Base-by-base conservation (phyloP, 1,140 invertebrate genomes). In the Drosophila quadrilineata region DNA sequence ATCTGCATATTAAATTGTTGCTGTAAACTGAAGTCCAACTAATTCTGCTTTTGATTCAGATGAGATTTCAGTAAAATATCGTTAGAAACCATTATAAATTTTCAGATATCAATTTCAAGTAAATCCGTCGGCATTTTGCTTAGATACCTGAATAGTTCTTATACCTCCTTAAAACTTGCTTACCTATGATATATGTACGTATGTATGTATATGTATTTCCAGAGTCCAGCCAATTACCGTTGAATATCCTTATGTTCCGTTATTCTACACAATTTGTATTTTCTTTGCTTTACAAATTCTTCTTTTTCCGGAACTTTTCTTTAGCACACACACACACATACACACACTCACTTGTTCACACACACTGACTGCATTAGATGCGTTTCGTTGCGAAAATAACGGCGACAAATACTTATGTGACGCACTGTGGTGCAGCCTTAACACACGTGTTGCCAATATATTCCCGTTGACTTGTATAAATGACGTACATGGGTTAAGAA, bases 371-470 rank as follows among this genome's bases (percentile, higher is more conserved):
- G 24, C 22, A 16, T 8, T 53, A 9, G 43, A 9, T 21, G 14
- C 21, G 12, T 26, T 8, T 58, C 35, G 45, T 33, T 54, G 24
- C 57, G 48, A 67, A 67, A 67, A 67, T 67, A 65, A 31, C 62
- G 31, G 49, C 58, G 28, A 28, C 6, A 65, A 53, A 75, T 80
- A 53, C 58, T 76, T 73, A 70, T 63, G n/a, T n/a, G n/a, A 82
- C 77, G 76, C 76, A 84, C 77, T 84, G 73, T 84, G n/a, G n/a
- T n/a, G n/a, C 62, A 38, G 58, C 50, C 54, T 48, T 28, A 84
- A 82, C 77, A n/a, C n/a, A 82, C 77, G 77, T 82, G 77, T 84
- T 82, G 76, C 76, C 12, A 57, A 62, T 60, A 49, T 77, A 48
- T 56, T 62, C 46, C 21, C 52, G 52, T 63, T 62, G 75, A 84